A percentile compares a stretch with the other conserved stretches of the same genome.
These are phyloP conservation scores for Lordiphosa fenestrarum DNA, from an alignment of 2,888 invertebrate species.

Conservation along the genomic window DNA sequence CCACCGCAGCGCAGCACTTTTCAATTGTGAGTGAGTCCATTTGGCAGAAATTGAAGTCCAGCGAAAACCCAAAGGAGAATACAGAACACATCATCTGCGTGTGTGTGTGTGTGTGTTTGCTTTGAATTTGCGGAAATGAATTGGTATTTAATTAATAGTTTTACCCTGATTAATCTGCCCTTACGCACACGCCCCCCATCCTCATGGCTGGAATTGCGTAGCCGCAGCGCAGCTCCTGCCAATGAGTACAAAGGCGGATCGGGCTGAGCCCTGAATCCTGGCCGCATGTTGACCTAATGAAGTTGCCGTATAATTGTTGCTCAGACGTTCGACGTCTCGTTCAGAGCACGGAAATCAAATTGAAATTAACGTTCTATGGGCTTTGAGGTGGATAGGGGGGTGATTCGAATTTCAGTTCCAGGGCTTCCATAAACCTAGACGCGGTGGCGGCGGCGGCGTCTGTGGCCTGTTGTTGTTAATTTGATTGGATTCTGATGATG, in stretches of 20 bases:
- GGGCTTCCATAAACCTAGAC: conserved; percentile 34
- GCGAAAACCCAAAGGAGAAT: conserved; percentile 36
- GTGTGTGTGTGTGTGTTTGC: conserved; percentile 36
- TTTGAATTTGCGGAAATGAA: conserved; percentile 78
- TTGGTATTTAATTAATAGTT: conserved; percentile 80
- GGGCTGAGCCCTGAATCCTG: conserved; percentile 30
- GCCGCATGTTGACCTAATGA: conserved; percentile 78
- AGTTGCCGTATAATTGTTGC: conserved; percentile 76
- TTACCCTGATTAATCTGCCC: conserved; percentile 79
- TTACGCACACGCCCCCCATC: conserved; percentile 47
- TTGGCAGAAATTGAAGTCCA: conserved; percentile 34
- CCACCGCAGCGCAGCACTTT: conserved; percentile 40
- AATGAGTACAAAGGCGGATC: conserved; percentile 4
- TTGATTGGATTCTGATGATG: conserved; percentile 79
- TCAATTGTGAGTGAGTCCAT: conserved; percentile 27
- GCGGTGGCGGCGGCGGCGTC: conserved; percentile 32
- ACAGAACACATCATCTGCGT: conserved; percentile 17
- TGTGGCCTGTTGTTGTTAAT: conserved; percentile 77
- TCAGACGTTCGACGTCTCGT: conserved; percentile 48
- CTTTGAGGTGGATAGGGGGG: conserved; percentile 14
- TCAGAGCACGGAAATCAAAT: conserved; percentile 76
- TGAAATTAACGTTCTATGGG: conserved; percentile 77
- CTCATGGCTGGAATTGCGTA: conserved; percentile 37
- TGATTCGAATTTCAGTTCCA: conserved; percentile 49
- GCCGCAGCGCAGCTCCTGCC: conserved; percentile 33